A percentile compares a stretch with the other conserved stretches of the same genome.
These are phyloP conservation scores for Eilema caniola DNA, from an alignment of 2,888 invertebrate species.

Conservation along the genomic window DNA sequence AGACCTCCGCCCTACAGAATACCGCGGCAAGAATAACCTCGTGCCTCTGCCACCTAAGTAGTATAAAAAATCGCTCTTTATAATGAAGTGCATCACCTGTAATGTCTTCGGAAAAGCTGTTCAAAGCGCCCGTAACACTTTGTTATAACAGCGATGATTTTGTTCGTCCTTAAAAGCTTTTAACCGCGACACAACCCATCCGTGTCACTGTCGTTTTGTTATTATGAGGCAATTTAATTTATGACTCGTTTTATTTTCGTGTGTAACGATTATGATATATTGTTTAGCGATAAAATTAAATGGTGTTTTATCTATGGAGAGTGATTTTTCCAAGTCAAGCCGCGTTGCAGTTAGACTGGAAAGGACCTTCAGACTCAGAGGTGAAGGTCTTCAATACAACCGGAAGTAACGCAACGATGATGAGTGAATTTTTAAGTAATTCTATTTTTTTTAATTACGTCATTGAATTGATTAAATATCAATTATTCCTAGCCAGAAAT, in stretches of 20 bases:
- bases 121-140: neutral
- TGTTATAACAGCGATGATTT: neutral
- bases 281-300: neutral
- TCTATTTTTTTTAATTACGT: no score
- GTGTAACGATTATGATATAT: neutral
- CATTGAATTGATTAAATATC: no score
- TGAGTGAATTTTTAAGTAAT: no score
- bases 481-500: no score
- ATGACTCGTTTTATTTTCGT: conserved; percentile 1
- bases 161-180: conserved; percentile 1
- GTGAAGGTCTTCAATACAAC: no score
- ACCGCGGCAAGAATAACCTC: no score
- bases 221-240: conserved; percentile 5
- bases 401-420: no score
- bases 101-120: neutral
- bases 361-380: no score
- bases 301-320: neutral
- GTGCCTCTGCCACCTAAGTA: no score
- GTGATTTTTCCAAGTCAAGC: neutral
- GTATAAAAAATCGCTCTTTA: neutral
- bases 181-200: neutral
- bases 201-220: neutral
- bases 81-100: neutral
- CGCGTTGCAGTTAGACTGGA: no score
- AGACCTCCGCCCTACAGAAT: no score